A percentile compares a stretch with the other conserved stretches of the same genome.
These are phyloP conservation scores for Elysia chlorotica DNA, from an alignment of 1,140 invertebrate genomes.

Conservation along the genomic window DNA sequence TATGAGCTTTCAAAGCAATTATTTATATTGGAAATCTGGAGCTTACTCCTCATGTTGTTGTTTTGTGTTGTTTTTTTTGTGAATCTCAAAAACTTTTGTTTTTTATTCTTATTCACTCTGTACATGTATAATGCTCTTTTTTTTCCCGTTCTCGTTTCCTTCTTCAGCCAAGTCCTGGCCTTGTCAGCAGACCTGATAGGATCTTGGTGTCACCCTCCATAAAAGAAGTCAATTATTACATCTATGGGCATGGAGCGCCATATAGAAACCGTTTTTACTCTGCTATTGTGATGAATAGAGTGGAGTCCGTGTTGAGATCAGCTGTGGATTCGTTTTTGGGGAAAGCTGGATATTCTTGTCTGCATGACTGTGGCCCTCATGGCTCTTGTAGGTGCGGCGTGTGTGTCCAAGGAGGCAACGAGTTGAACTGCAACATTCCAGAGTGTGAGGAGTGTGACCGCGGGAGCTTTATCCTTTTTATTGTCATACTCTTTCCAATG, in stretches of 20 bases:
- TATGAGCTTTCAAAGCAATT: no score
- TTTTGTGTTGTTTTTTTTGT: no score
- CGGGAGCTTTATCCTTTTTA: conserved; percentile 23
- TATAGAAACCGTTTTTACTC: conserved; percentile 36
- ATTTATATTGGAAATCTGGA: no score
- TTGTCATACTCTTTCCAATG: conserved; percentile 23
- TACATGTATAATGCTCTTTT: no score
- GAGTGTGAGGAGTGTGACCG: conserved; percentile 41
- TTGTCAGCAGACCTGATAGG: conserved; percentile 48
- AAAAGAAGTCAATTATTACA: background rate
- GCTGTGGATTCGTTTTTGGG: conserved; percentile 32
- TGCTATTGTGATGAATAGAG: conserved; percentile 30
- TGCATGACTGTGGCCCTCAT: conserved; percentile 50
- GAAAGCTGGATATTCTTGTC: conserved; percentile 38
- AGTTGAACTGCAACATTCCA: conserved; percentile 41
- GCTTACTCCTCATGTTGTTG: no score
- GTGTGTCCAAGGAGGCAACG: conserved; percentile 43
- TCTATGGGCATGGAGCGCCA: conserved; percentile 32
- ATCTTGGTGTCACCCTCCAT: conserved; percentile 35
- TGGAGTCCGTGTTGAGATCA: conserved; percentile 30
- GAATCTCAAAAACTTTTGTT: no score
- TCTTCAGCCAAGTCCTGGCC: conserved; percentile 45
- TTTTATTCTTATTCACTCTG: no score
- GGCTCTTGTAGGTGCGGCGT: conserved; percentile 45
- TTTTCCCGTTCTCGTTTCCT: no score